Evolutionary conservation across 2,113 vertebrate genomes (phyloP).

Genomic region (Galeopterus variegatus): DNA sequence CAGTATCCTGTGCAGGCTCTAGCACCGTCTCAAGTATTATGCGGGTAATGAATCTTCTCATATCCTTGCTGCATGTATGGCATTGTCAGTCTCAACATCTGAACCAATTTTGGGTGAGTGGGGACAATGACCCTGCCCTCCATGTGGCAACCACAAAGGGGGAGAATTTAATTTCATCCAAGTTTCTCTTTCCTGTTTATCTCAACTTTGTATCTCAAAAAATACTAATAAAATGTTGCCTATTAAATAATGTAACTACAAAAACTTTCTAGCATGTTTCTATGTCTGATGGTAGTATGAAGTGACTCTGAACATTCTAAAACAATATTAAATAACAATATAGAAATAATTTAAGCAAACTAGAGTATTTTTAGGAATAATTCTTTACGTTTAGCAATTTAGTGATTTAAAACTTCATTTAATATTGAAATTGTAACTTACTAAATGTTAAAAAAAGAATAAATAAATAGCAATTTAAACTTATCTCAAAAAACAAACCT

Average conservation of each 20-base stretch:
- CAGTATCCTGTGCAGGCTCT: background rate
- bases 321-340: constrained; percentile 13
- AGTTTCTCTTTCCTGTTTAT: constrained; percentile 28
- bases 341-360: constrained; percentile 10
- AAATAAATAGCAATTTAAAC: constrained; percentile 32
- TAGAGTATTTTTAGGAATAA: constrained; percentile 34
- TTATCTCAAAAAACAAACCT: constrained; percentile 54
- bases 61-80: background rate
- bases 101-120: background rate
- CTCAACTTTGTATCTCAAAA: background rate
- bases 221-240: constrained; percentile 24
- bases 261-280: background rate
- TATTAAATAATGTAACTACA: constrained; percentile 38
- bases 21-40: background rate
- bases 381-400: constrained; percentile 46
- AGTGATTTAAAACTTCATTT: constrained; percentile 38
- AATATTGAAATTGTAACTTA: constrained; percentile 33
- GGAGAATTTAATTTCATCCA: constrained; percentile 6
- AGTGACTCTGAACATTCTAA: constrained; percentile 45
- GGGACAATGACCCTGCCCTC: background rate
- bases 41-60: background rate
- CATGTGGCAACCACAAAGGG: background rate
- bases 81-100: background rate
- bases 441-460: constrained; percentile 56
- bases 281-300: background rate